These are phyloP conservation scores for Laupala kohalensis DNA, from an alignment of 1,140 invertebrate species.

Conservation along the genomic window DNA sequence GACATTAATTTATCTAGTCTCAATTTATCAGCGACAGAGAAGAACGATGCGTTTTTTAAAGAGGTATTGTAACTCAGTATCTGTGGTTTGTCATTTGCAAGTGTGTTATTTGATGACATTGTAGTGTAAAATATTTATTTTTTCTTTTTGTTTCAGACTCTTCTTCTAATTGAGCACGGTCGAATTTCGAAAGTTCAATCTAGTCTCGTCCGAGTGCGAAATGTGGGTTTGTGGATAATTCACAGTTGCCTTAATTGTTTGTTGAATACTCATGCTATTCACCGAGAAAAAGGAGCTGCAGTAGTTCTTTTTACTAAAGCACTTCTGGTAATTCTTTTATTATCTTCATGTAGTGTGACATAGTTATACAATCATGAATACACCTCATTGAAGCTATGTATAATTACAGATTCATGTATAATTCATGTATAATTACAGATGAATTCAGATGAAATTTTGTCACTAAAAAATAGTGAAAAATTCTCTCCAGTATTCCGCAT, in stretches of 20 bases:
- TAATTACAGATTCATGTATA: constrained; percentile 20
- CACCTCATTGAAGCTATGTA: background rate
- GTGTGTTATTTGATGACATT: constrained; percentile 3
- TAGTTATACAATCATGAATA: background rate
- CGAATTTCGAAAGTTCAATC: constrained; percentile 33
- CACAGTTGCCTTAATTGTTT: constrained; percentile 33
- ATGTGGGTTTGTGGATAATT: constrained; percentile 33
- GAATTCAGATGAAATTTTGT: constrained; percentile 26
- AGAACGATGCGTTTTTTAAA: constrained; percentile 29
- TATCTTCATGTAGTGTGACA: background rate
- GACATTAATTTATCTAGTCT: constrained; percentile 26
- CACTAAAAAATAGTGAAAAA: constrained; percentile 25
- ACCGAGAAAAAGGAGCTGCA: constrained; percentile 32
- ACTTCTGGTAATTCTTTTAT: constrained; percentile 29
- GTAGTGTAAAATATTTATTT: background rate
- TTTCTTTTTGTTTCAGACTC: constrained; percentile 9
- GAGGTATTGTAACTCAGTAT: constrained; percentile 23
- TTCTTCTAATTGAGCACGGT: constrained; percentile 24
- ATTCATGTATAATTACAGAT: constrained; percentile 21
- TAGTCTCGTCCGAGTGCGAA: constrained; percentile 29
- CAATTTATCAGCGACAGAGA: constrained; percentile 26
- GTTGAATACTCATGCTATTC: constrained; percentile 36
- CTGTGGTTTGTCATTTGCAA: background rate
- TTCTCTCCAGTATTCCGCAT: constrained; percentile 32
- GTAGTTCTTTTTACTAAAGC: constrained; percentile 31